Percentiles rank a stretch among this genome's conserved stretches.
Conservation (phyloP, 2,888 invertebrate species). For the Rhopalosiphum nymphaeae region DNA sequence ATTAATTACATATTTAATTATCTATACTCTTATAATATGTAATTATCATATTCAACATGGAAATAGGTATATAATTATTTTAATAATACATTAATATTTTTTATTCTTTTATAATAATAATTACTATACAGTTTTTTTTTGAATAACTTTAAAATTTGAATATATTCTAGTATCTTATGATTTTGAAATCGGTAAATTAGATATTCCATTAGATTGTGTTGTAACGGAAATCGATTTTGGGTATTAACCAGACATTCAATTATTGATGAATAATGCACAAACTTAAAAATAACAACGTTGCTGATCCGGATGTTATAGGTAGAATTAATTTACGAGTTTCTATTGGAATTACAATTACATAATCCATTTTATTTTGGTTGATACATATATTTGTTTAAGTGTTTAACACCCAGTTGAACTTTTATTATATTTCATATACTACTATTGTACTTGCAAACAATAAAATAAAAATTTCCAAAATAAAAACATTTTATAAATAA, state of each 20-base stretch:
- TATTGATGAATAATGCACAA: slow-evolving; percentile 22
- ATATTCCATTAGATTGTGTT: slow-evolving; percentile 19
- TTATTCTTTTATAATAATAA: not conserved
- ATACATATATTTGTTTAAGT: not conserved
- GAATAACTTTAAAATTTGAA: not conserved
- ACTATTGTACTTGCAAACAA: not conserved
- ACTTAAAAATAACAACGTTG: not conserved
- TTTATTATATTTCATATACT: not conserved
- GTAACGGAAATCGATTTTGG: not conserved
- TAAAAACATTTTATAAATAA: not conserved
- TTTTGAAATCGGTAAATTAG: not conserved
- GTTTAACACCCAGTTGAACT: not conserved
- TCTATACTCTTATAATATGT: not conserved
- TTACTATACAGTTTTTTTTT: not conserved
- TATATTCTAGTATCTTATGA: not conserved
- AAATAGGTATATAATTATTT: not conserved
- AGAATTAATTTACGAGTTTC: not conserved
- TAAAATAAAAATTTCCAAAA: not conserved
- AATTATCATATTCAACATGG: not conserved
- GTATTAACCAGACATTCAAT: not conserved
- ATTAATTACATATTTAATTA: not conserved
- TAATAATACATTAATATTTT: not conserved
- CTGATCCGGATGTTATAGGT: not conserved
- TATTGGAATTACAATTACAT: not conserved
- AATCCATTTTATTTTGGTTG: not conserved